These are phyloP conservation scores for Lepus townsendii DNA, from an alignment of 2,797 vertebrate genomes.

Conservation along the genomic window DNA sequence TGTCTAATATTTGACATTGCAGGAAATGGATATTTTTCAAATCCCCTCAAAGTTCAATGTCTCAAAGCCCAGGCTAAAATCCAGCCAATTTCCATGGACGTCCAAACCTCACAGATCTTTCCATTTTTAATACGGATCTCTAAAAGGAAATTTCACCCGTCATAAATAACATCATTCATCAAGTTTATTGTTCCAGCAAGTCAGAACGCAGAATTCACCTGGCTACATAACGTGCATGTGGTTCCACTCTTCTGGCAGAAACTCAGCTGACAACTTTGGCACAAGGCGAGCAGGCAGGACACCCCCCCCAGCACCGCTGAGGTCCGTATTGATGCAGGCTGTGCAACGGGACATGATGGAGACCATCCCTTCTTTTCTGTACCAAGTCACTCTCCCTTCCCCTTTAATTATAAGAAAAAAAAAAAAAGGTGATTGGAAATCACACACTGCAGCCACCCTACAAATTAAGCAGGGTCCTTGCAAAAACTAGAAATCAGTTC, in stretches of 20 bases:
- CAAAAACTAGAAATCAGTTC: constrained; percentile 70
- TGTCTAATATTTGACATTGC: constrained; percentile 51
- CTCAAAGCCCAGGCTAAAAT: constrained; percentile 25
- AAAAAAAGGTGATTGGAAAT: neutral
- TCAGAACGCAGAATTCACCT: constrained; percentile 70
- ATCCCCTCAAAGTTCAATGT: neutral
- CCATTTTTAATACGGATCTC: constrained; percentile 73
- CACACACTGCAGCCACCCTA: constrained; percentile 65
- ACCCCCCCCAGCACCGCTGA: neutral
- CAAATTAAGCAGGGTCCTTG: constrained; percentile 55
- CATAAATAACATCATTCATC: constrained; percentile 74
- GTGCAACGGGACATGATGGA: neutral
- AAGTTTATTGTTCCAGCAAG: constrained; percentile 74
- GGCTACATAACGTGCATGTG: constrained; percentile 47
- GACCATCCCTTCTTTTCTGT: neutral
- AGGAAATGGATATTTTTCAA: constrained; percentile 56
- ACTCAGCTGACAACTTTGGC: constrained; percentile 46
- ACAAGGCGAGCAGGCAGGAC: constrained; percentile 10
- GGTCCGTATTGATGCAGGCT: constrained; percentile 24
- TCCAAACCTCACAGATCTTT: constrained; percentile 69
- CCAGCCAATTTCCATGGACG: constrained; percentile 18
- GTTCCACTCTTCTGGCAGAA: constrained; percentile 70
- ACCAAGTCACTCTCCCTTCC: constrained; percentile 13
- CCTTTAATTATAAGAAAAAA: constrained; percentile 38
- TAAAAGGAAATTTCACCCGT: constrained; percentile 73